Conservation (phyloP, 30 jellyfish, hydroid and myxozoan genomes). For the Mastigias papua region DNA sequence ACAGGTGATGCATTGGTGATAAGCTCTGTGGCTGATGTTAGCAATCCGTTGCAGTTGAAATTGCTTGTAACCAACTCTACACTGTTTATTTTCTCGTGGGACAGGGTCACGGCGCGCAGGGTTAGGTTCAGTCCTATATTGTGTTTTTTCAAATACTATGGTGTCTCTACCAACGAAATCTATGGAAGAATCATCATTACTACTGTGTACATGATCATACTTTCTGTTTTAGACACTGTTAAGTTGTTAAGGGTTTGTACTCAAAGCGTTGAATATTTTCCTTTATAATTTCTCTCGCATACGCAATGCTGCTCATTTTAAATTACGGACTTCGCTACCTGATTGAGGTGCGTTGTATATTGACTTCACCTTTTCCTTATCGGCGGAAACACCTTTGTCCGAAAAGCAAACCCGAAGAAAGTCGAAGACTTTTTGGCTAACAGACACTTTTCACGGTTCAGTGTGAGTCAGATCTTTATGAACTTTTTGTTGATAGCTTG, state of each 20-base stretch:
- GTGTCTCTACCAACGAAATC: no score
- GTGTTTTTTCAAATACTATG: no score
- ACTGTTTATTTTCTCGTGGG: no score
- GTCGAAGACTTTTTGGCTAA: neutral
- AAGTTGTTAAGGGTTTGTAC: no score
- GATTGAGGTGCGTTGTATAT: conserved; percentile 12
- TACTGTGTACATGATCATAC: no score
- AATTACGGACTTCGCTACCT: conserved; percentile 1
- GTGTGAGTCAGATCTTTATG: neutral
- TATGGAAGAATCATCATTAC: no score
- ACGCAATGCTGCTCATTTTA: conserved; percentile 28
- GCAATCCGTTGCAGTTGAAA: neutral
- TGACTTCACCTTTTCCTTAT: neutral
- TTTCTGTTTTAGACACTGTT: no score
- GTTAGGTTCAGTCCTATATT: no score
- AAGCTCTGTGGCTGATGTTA: neutral
- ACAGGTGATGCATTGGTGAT: neutral
- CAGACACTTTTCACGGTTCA: neutral
- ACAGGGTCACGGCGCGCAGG: no score
- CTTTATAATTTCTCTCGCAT: no score
- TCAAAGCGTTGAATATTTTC: no score
- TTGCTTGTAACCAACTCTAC: neutral
- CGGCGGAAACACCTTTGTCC: conserved; percentile 10
- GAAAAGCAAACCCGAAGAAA: conserved; percentile 9
- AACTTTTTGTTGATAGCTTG: neutral